phyloP scores from a whole-genome alignment of 2,797 vertebrate genomes.

The Sebastolobus alascanus region DNA sequence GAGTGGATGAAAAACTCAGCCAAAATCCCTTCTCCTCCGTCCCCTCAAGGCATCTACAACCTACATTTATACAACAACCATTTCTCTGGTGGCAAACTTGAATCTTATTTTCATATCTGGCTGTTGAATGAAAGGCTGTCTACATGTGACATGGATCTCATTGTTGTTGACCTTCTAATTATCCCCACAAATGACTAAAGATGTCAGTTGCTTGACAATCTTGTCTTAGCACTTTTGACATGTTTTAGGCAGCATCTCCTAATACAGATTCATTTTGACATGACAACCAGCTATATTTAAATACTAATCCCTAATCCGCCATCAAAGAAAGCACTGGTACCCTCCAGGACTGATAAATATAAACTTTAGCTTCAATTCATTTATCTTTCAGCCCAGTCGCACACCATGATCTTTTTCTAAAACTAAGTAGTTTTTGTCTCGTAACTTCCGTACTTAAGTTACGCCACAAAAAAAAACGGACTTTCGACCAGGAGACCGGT shows the following conservation, averaged over 20 bases:
- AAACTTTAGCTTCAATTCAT: conserved; percentile 17
- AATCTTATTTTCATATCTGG: conserved; percentile 44
- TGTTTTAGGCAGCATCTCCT: conserved; percentile 18
- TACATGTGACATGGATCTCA: conserved; percentile 2
- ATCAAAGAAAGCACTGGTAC: conserved; percentile 43
- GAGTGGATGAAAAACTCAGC: conserved; percentile 56
- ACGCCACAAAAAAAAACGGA: too few relatives aligned
- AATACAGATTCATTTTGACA: conserved; percentile 53
- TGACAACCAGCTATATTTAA: conserved; percentile 47
- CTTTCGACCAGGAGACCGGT: too few relatives aligned
- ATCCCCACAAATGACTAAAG: conserved; percentile 19
- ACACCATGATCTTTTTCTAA: too few relatives aligned
- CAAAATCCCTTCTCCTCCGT: conserved; percentile 67
- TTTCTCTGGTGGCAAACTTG: conserved; percentile 45
- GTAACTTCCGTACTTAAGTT: too few relatives aligned
- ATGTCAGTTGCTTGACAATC: conserved; percentile 1
- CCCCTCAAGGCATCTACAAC: conserved; percentile 71
- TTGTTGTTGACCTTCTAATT: conserved; percentile 14
- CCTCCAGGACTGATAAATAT: conserved; percentile 27
- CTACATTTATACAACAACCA: conserved; percentile 64
- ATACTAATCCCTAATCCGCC: conserved; percentile 60
- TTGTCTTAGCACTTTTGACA: conserved; percentile 19
- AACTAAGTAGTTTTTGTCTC: too few relatives aligned
- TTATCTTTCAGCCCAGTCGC: background rate
- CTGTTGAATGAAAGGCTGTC: conserved; percentile 20